phyloP scores from a whole-genome alignment of 2,888 invertebrate species.

The Oligia strigilis region DNA sequence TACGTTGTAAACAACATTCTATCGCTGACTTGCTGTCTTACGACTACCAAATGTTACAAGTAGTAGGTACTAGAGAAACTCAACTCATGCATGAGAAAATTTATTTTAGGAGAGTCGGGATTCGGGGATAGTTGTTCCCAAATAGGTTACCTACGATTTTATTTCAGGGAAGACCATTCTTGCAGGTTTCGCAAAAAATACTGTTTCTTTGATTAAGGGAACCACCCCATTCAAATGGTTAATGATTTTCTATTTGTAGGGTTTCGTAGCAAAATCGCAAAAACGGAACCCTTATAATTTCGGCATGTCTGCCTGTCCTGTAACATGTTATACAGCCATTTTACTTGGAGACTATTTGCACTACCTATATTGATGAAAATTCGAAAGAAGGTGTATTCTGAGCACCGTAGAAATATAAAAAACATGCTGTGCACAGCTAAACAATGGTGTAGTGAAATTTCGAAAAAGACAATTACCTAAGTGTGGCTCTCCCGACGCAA shows the following conservation, averaged over 20 bases:
- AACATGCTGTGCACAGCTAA: no score
- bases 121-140: not conserved
- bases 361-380: no score
- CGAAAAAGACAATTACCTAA: no score
- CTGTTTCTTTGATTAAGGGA: not conserved
- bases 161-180: not conserved
- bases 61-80: not conserved
- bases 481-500: no score
- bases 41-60: not conserved
- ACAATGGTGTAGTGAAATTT: no score
- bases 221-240: no score
- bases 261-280: not conserved
- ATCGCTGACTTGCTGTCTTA: constrained; percentile 2
- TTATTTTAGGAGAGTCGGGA: not conserved
- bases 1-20: constrained; percentile 20
- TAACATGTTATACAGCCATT: no score
- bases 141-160: not conserved
- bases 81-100: not conserved
- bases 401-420: no score
- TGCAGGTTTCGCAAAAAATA: not conserved
- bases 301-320: no score
- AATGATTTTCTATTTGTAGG: not conserved
- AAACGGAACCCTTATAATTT: no score
- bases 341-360: no score
- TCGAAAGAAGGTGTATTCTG: no score